A percentile compares a stretch with the other conserved stretches of the same genome.
Conservation (phyloP, 2,113 vertebrate genomes). For the Odontophorus gujanensis region DNA sequence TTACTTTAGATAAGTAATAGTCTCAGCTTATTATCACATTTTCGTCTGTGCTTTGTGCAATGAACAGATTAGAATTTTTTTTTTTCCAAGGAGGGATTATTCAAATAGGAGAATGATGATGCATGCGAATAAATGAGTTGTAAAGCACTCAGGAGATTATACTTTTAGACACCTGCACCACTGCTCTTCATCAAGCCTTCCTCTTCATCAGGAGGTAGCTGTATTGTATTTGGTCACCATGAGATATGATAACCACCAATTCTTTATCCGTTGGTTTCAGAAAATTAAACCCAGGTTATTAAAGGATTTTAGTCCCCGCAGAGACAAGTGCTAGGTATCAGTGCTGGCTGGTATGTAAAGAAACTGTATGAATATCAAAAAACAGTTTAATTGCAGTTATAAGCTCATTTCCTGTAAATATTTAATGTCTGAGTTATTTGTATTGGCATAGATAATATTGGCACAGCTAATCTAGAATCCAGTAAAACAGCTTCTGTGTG, state of each 20-base stretch:
- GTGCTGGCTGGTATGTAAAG: neutral
- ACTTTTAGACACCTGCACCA: neutral
- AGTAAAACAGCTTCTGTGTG: neutral
- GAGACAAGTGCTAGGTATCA: neutral
- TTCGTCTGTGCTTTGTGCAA: conserved; percentile 15
- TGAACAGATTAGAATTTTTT: conserved; percentile 28
- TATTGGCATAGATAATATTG: neutral
- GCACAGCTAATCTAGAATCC: neutral
- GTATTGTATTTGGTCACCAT: neutral
- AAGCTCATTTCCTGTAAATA: conserved; percentile 10
- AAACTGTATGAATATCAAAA: neutral
- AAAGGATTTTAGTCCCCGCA: neutral
- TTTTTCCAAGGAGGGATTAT: neutral
- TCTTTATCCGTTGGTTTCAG: neutral
- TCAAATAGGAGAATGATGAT: neutral
- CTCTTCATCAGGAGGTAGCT: neutral
- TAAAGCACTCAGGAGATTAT: neutral
- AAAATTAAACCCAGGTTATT: conserved; percentile 4
- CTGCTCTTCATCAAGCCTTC: neutral
- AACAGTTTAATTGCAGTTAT: neutral
- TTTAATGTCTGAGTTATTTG: conserved; percentile 6
- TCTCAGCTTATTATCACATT: neutral
- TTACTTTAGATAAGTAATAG: conserved; percentile 44
- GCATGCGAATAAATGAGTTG: no score
- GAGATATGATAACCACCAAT: neutral